These are phyloP conservation scores for Meriones psammophilus DNA, from an alignment of 2,797 vertebrate species.

Conservation along the genomic window DNA sequence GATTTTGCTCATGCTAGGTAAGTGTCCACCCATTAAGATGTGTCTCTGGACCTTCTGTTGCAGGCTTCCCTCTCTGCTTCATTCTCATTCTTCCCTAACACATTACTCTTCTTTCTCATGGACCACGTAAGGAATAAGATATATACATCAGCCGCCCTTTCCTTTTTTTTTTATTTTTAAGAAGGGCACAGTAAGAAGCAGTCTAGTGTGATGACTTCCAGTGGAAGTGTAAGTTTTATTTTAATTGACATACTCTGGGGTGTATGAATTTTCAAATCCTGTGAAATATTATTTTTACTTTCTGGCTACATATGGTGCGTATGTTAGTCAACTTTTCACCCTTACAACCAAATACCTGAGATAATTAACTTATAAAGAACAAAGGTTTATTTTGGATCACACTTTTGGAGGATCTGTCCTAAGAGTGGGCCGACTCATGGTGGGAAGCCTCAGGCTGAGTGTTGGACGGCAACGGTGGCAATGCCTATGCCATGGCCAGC, in stretches of 20 bases:
- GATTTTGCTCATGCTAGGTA: not conserved
- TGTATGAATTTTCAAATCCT: slow-evolving; percentile 5
- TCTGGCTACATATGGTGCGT: not conserved
- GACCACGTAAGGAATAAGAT: not conserved
- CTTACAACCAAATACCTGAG: not conserved
- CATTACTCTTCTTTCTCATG: not conserved
- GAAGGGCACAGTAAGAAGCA: not conserved
- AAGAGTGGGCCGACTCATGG: not conserved
- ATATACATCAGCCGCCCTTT: not conserved
- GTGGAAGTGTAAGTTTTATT: not conserved
- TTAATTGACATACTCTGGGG: not conserved
- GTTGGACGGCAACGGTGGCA: not conserved
- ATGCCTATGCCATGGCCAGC: not conserved
- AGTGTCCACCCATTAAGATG: not conserved
- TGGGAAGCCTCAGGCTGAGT: not conserved
- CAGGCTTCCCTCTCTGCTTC: not conserved
- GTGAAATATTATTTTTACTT: not conserved
- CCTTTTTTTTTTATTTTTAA: no score
- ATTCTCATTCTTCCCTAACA: not conserved
- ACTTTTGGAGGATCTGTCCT: not conserved
- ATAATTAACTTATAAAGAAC: not conserved
- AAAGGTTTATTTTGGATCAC: not conserved
- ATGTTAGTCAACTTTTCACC: not conserved
- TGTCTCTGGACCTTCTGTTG: not conserved
- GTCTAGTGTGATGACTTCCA: not conserved